phyloP scores from a whole-genome alignment of 2,797 vertebrate genomes.

The Rhodeus uyekii region DNA sequence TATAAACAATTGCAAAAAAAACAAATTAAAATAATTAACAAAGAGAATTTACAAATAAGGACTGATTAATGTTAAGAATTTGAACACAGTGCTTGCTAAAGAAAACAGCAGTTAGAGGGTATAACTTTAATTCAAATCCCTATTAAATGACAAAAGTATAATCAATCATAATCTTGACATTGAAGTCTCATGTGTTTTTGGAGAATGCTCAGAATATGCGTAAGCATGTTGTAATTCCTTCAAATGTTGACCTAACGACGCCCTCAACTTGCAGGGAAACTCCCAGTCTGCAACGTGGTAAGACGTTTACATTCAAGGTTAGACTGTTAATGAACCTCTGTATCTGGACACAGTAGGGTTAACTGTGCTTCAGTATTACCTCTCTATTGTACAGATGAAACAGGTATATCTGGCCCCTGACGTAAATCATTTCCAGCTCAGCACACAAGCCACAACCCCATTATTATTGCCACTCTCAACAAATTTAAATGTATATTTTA shows the following conservation, averaged over 20 bases:
- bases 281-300: slow-evolving; percentile 15
- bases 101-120: background rate
- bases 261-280: background rate
- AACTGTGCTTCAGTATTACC: background rate
- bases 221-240: slow-evolving; percentile 28
- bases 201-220: background rate
- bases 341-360: background rate
- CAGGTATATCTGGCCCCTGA: background rate
- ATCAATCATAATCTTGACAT: background rate
- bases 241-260: slow-evolving; percentile 12
- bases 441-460: background rate
- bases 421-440: background rate
- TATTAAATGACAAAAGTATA: background rate
- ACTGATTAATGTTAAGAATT: background rate
- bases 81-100: background rate
- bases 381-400: slow-evolving; percentile 2
- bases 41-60: background rate
- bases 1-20: too few species aligned
- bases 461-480: background rate
- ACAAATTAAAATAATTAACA: too few species aligned
- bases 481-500: background rate
- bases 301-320: background rate
- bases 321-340: slow-evolving; percentile 7
- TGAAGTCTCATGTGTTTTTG: background rate
- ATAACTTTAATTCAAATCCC: background rate